A percentile compares a stretch with the other conserved stretches of the same genome.
phyloP scores from a whole-genome alignment of 1,140 invertebrate species.

The Tetramorium simillimum region DNA sequence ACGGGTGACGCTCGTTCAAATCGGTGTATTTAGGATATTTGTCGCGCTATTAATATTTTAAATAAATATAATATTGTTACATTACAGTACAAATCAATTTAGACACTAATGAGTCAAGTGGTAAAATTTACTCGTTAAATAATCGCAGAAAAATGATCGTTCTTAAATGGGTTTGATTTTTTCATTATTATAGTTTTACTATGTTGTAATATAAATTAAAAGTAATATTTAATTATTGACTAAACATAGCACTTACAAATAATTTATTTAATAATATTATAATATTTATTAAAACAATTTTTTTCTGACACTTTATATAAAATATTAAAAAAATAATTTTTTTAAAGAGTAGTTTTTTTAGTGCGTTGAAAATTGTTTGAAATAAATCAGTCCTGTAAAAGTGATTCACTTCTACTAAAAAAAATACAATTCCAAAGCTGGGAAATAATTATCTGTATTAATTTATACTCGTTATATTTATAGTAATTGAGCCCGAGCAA shows the following conservation, averaged over 20 bases:
- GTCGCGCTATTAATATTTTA: slow-evolving; percentile 63
- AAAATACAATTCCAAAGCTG: background rate
- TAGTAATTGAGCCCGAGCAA: background rate
- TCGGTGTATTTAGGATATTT: slow-evolving; percentile 71
- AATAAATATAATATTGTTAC: background rate
- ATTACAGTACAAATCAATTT: background rate
- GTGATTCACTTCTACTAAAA: background rate
- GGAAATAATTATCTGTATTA: background rate
- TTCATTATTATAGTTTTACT: background rate
- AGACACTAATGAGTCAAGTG: background rate
- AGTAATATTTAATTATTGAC: background rate
- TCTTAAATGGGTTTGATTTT: background rate
- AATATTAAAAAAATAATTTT: background rate
- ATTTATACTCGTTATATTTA: slow-evolving; percentile 3
- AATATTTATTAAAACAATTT: background rate
- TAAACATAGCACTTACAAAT: background rate
- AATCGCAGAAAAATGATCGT: background rate
- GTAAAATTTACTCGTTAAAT: background rate
- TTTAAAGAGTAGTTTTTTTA: background rate
- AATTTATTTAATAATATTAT: background rate
- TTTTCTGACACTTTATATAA: background rate
- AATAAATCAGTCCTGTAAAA: background rate
- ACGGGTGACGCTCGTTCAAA: slow-evolving; percentile 69
- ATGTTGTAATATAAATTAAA: background rate
- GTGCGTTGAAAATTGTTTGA: background rate